These are phyloP conservation scores for Elgaria multicarinata DNA, from an alignment of 2,113 vertebrate species.

Conservation along the genomic window DNA sequence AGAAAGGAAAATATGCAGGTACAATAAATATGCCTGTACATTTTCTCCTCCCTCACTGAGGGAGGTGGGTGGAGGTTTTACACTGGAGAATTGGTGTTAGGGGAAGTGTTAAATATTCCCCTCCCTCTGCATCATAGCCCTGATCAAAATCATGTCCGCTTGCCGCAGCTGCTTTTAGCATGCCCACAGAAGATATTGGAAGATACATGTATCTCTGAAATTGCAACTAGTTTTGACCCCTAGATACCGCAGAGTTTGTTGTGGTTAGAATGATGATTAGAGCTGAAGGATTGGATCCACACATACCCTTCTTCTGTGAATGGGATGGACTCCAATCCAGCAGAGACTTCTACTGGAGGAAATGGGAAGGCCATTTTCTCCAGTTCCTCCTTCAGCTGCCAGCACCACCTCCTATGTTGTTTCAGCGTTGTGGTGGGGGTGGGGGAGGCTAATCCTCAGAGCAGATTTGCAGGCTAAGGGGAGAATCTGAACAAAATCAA, in stretches of 20 bases:
- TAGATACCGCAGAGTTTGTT: background rate
- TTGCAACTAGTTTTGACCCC: background rate
- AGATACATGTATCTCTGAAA: background rate
- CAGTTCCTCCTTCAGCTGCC: background rate
- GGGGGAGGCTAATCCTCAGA: background rate
- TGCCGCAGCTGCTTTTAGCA: background rate
- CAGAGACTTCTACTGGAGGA: no score
- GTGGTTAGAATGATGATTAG: background rate
- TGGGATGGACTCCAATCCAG: background rate
- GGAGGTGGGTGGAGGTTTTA: background rate
- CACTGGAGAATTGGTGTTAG: background rate
- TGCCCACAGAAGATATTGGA: background rate
- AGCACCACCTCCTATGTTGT: background rate
- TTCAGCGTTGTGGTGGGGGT: background rate
- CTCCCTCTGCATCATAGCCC: no score
- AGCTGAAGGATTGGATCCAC: no score
- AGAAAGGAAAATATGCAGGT: background rate
- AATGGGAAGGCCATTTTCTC: background rate
- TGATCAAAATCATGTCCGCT: background rate
- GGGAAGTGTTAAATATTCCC: background rate
- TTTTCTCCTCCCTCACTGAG: background rate
- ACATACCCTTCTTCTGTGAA: background rate
- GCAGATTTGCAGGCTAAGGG: background rate
- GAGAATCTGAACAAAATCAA: background rate
- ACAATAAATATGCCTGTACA: background rate